Conservation (phyloP, 1,140 invertebrate species). For the Bombus superbus region DNA sequence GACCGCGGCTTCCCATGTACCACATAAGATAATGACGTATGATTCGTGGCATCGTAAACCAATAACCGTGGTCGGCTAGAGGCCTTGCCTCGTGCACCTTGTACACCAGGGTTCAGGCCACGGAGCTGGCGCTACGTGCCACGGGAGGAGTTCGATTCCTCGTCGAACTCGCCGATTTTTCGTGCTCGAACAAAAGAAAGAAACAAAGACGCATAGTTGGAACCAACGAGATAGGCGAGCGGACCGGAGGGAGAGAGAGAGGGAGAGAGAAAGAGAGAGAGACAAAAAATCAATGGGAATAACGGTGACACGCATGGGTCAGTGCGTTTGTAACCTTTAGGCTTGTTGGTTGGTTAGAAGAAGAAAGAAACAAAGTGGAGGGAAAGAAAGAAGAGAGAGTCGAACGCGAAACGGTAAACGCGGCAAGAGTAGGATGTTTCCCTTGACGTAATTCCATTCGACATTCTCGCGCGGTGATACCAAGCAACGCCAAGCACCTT, state of each 20-base stretch:
- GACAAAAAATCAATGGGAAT: constrained; percentile 68
- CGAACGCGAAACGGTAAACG: constrained; percentile 68
- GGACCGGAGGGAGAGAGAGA: not conserved
- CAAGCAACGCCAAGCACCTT: constrained; percentile 47
- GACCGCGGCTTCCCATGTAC: constrained; percentile 73
- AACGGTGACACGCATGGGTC: constrained; percentile 72
- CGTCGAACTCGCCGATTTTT: constrained; percentile 21
- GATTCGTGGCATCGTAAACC: constrained; percentile 58
- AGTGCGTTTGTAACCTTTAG: constrained; percentile 71
- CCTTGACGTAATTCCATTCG: constrained; percentile 70
- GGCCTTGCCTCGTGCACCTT: constrained; percentile 6
- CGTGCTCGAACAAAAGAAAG: constrained; percentile 20
- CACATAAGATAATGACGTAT: constrained; percentile 72
- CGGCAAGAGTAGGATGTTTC: constrained; percentile 63
- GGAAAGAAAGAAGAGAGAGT: constrained; percentile 29
- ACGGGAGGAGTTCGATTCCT: constrained; percentile 29
- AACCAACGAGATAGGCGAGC: not conserved
- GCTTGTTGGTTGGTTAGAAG: constrained; percentile 35
- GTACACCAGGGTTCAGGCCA: constrained; percentile 13
- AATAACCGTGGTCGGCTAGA: constrained; percentile 50
- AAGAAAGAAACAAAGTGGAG: not conserved
- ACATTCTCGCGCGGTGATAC: constrained; percentile 67
- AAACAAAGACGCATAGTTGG: not conserved
- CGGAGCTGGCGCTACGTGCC: constrained; percentile 10
- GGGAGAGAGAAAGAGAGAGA: not conserved